Evolutionary conservation across 2,888 invertebrate genomes (phyloP), one percentile per base, ranked within the genome.

Genomic region (Plebejus melissa): DNA sequence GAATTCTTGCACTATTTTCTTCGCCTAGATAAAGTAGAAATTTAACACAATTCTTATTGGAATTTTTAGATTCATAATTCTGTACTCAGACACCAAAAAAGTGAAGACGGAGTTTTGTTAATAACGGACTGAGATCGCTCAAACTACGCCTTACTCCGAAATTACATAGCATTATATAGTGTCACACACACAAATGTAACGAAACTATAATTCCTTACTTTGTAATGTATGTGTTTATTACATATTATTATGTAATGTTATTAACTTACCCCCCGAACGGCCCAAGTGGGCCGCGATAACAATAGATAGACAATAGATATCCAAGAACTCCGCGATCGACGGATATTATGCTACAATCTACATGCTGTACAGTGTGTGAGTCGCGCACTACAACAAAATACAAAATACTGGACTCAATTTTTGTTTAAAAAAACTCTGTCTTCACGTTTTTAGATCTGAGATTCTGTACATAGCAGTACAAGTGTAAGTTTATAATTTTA

Each of bases 1-100:
- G 50, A 71, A 54, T 72, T 72, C 54, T 54, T 72, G 72, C 72
- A 72, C 54, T 72, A 72, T 72, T 54, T 32, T 72, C 72, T 72
- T 32, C 72, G 46, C 28, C 32, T 72, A 54, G 11, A 50, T 54
- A 72, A 28, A 54, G 16, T 72, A 72, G 71, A 71, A 28, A 22
- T 41, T 69, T 41, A 41, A 71, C 38, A 70, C 46, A 50, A 41
- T 71, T 65, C 32, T 36, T 65, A 65, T 65, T 65, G 65, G 32
- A 36, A 65, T 32, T 65, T 65, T 36, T 65, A 65, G 65, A 65
- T 6, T 5, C 4, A 13, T 60, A 28, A 28, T 60, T 65, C 65
- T 65, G 54, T 54, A 54, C 54, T 54, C 54, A 54, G 54, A 54
- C 50, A 13, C 50, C 50, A 50, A 54, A 54, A 54, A 54, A 16